Evolutionary conservation across 2,797 vertebrate species (phyloP), one percentile per base, ranked within the genome.

Genomic region (Coendou prehensilis): DNA sequence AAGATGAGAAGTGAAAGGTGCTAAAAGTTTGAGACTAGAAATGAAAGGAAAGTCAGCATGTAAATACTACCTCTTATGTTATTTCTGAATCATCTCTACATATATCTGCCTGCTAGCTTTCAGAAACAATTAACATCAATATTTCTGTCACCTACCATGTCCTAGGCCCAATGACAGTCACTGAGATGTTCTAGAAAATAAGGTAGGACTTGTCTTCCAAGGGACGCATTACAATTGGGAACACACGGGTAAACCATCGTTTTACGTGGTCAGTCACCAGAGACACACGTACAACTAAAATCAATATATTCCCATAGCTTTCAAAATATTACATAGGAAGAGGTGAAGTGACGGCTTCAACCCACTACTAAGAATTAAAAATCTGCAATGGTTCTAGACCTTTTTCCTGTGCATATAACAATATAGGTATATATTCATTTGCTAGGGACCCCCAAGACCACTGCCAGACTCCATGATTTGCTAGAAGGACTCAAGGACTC

Each of bases 1-100:
- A 91, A 93, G 23, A 30, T 61, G 13, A n/a, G 59, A 92, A 94
- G 95, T 85, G 73, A 95, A 94, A 95, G 57, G n/a, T 26, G 37
- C 30, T 54, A 5, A 94, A 81, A 93, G 81, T 73, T 30, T 64
- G 85, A 92, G 86, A 83, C 61, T 78, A 79, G 86, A 94, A 93
- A 95, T 28, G 52, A 85, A 91, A 94, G 73, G 67, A 64, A 69
- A 56, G 45, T 47, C 52, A 52, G 5, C 33, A 6, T 86, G 61
- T 54, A 92, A 83, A 91, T 57, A 61, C 15, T 28, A 30, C 47
- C 69, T 96, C 78, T 86, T 11, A 47, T 86, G 23, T 91, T 85
- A 76, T 96, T 85, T 86, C 30, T 59, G 86, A 91, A 47, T 87
- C 41, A 23, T 47, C 20, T 76, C n/a, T 56, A 28, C 23, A n/a